These are phyloP conservation scores for Diplodus puntazzo DNA, from an alignment of 2,797 vertebrate species.

Conservation along the genomic window DNA sequence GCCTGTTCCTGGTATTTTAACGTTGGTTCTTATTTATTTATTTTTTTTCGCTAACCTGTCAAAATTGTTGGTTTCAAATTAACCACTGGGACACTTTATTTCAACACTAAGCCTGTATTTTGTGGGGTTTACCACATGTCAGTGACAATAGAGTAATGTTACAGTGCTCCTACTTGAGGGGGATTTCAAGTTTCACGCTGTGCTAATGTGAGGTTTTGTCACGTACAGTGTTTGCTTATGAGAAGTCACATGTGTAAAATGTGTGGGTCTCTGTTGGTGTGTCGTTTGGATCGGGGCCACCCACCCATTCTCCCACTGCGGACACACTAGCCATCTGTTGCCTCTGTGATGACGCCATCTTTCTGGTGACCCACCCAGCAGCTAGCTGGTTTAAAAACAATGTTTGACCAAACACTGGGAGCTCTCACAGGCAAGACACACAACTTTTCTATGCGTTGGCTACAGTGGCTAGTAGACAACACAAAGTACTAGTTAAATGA, in stretches of 20 bases:
- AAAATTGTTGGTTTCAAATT: too few relatives aligned
- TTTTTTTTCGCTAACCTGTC: background rate
- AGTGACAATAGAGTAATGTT: too few relatives aligned
- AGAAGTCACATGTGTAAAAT: background rate
- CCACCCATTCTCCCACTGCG: constrained; percentile 79
- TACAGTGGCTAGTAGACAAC: background rate
- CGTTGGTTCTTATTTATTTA: background rate
- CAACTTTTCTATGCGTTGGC: constrained; percentile 23
- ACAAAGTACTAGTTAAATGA: background rate
- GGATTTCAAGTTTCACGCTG: background rate
- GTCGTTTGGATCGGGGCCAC: constrained; percentile 68
- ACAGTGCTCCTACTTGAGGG: background rate
- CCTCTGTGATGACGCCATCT: constrained; percentile 86
- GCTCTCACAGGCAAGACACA: constrained; percentile 24
- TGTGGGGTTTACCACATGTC: background rate
- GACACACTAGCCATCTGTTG: constrained; percentile 88
- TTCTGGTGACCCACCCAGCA: constrained; percentile 83
- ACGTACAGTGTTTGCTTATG: too few relatives aligned
- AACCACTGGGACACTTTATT: background rate
- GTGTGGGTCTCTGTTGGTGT: constrained; percentile 22
- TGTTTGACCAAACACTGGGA: constrained; percentile 53
- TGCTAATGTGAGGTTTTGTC: background rate
- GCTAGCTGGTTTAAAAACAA: constrained; percentile 56
- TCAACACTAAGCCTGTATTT: background rate
- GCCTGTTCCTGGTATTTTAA: background rate